phyloP scores from a whole-genome alignment of 2,888 invertebrate genomes.

The Oscheius onirici region DNA sequence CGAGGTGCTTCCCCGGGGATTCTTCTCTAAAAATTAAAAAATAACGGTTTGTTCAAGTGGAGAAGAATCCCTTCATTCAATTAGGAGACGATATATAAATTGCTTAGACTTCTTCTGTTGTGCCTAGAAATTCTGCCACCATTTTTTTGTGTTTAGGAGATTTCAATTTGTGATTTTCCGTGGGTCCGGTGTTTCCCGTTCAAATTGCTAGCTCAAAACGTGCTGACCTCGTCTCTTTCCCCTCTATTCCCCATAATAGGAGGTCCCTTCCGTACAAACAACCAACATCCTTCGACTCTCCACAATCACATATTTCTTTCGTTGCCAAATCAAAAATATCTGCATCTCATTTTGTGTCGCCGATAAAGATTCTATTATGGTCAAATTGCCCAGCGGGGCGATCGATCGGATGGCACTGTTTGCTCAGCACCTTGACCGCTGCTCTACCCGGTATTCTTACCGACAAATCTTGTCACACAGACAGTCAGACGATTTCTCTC shows the following conservation, averaged over 20 bases:
- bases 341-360: constrained; percentile 19
- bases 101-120: constrained; percentile 9
- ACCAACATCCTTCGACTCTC: constrained; percentile 1
- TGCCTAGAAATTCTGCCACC: constrained; percentile 23
- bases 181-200: constrained; percentile 20
- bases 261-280: neutral
- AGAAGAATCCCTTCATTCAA: neutral
- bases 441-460: constrained; percentile 16
- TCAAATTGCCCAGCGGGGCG: neutral
- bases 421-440: constrained; percentile 18
- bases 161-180: constrained; percentile 23
- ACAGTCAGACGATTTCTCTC: neutral
- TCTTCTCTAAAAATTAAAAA: too few species aligned
- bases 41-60: constrained; percentile 5
- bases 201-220: neutral
- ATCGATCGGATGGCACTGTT: constrained; percentile 16
- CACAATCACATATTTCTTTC: constrained; percentile 27
- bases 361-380: constrained; percentile 7
- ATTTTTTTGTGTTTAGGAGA: constrained; percentile 21
- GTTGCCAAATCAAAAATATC: constrained; percentile 17
- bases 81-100: constrained; percentile 14
- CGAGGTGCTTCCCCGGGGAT: constrained; percentile 29
- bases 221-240: neutral
- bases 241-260: neutral
- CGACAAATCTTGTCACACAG: neutral